Conservation (phyloP, 1,140 invertebrate species). For the Ostrea edulis region DNA sequence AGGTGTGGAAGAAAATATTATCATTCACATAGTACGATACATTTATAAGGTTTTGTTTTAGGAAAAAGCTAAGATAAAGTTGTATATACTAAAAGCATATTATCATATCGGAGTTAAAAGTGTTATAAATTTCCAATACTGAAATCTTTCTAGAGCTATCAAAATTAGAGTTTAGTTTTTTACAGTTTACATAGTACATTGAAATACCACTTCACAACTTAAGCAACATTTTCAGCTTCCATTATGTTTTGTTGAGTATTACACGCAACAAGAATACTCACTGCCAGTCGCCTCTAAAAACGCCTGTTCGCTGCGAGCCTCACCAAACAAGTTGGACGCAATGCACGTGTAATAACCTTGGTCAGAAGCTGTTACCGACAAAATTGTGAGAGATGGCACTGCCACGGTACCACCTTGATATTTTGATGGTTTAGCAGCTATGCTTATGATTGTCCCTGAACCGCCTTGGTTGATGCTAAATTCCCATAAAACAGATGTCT, state of each 20-base stretch:
- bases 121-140: not conserved
- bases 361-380: slow-evolving; percentile 23
- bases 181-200: slow-evolving; percentile 2
- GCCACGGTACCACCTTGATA: slow-evolving; percentile 33
- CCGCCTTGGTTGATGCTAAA: not conserved
- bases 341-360: slow-evolving; percentile 52
- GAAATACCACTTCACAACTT: slow-evolving; percentile 1
- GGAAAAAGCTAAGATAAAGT: not conserved
- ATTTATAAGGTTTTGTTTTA: not conserved
- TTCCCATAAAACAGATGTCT: slow-evolving; percentile 23
- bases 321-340: slow-evolving; percentile 49
- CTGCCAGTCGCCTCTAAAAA: slow-evolving; percentile 54
- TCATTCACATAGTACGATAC: no score
- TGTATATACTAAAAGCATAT: not conserved
- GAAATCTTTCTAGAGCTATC: not conserved
- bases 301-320: slow-evolving; percentile 48
- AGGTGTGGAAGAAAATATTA: no score
- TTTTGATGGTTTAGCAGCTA: not conserved
- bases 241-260: slow-evolving; percentile 4
- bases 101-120: not conserved
- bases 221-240: slow-evolving; percentile 21
- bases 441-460: not conserved
- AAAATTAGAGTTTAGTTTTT: not conserved
- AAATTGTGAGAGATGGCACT: slow-evolving; percentile 44
- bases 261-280: slow-evolving; percentile 34